Evolutionary conservation across 1,140 invertebrate genomes (phyloP).

Genomic region (Diachasmimorpha longicaudata): DNA sequence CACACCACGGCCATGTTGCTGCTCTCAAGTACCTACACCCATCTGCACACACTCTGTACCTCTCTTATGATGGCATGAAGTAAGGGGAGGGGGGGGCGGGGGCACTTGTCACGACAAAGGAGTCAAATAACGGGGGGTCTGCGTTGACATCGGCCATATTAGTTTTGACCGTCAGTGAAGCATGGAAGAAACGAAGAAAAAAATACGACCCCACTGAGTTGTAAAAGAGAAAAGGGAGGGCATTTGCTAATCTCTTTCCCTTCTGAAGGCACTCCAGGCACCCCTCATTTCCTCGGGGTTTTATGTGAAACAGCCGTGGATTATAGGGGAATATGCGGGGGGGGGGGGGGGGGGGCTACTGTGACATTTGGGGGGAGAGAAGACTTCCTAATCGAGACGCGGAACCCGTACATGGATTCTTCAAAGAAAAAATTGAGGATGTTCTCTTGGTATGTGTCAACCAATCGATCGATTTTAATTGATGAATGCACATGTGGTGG

Average conservation of each 20-base stretch:
- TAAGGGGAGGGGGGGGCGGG: neutral
- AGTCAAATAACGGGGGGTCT: constrained; percentile 19
- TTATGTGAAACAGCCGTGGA: neutral
- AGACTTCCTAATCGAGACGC: constrained; percentile 6
- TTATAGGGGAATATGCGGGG: neutral
- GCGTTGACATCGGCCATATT: constrained; percentile 20
- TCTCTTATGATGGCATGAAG: no score
- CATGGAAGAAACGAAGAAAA: neutral
- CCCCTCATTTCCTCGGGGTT: constrained; percentile 2
- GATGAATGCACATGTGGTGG: constrained; percentile 6
- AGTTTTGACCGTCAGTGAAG: constrained; percentile 14
- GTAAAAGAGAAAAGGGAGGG: neutral
- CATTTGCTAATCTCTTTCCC: constrained; percentile 15
- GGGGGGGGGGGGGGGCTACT: neutral
- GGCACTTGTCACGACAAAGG: constrained; percentile 16
- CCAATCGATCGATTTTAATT: constrained; percentile 23
- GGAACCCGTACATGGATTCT: constrained; percentile 8
- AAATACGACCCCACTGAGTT: constrained; percentile 7
- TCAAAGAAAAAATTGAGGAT: constrained; percentile 6
- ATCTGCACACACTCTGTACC: neutral
- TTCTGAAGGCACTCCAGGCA: neutral
- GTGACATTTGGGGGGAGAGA: neutral
- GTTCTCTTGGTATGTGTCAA: neutral
- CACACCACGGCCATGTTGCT: constrained; percentile 8
- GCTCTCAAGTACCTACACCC: constrained; percentile 11